Evolutionary conservation across 2,113 vertebrate genomes (phyloP), one percentile per base, ranked within the genome.

Genomic region (Myiopsitta monachus): DNA sequence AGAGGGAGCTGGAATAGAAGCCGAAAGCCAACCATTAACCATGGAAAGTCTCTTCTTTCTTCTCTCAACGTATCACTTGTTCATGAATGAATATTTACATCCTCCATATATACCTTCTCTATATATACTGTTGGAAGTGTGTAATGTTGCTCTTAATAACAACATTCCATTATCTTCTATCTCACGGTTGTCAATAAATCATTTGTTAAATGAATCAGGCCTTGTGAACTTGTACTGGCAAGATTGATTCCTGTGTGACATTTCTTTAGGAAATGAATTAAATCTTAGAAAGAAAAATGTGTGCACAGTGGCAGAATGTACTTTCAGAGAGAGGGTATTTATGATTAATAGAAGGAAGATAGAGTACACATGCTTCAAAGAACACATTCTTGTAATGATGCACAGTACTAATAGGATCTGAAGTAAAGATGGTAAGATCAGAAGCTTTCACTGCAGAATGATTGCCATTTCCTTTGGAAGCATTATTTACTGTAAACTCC

Each of bases 311-410:
- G 90, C 69, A 95, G 87, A 94, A 88, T 63, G 68, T 93, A 55
- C 84, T 96, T 95, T 88, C 61, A 55, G 57, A n/a, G 81, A 77
- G 87, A 90, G 87, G 73, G 77, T 92, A 82, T 96, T 95, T 92
- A 83, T 97, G 97, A 95, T 84, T 86, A 96, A 83, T 81, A 78
- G 83, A 74, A 83, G 84, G 87, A 74, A 96, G 92, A 87, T 41
- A 59, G 89, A 96, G 78, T 83, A 57, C 83, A 77, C 68, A 90
- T 87, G 92, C 94, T 97, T 95, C 95, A 95, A 94, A 95, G 95
- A 95, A 61, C 87, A 93, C 91, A 79, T 94, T 96, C 84, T 95
- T 94, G 88, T 96, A 96, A 94, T 90, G 92, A 96, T 92, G 91
- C 87, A 67, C 83, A 51, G 49, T 46, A 70, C 94, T 95, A 95